A percentile compares a stretch with the other conserved stretches of the same genome.
These are phyloP conservation scores for Caenorhabditis uteleia DNA, from an alignment of 2,888 invertebrate species.

Conservation along the genomic window DNA sequence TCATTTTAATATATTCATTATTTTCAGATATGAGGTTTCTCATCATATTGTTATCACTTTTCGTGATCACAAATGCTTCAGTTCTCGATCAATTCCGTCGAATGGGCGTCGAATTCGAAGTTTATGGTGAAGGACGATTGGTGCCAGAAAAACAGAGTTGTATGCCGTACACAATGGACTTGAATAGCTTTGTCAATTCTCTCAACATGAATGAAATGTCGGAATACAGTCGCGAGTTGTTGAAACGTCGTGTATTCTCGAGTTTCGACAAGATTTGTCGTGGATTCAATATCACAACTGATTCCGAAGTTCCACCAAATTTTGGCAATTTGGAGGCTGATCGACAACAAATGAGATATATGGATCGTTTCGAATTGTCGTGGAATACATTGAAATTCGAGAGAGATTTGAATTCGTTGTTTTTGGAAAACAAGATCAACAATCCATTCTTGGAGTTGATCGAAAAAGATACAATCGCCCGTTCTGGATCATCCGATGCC, in stretches of 20 bases:
- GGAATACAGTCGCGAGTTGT: conserved; percentile 35
- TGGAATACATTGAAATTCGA: conserved; percentile 50
- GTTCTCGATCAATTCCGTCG: conserved; percentile 41
- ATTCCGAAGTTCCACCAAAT: conserved; percentile 10
- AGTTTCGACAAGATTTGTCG: conserved; percentile 43
- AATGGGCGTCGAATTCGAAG: conserved; percentile 48
- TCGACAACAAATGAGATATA: conserved; percentile 32
- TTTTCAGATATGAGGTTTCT: background rate
- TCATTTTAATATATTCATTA: too few species aligned
- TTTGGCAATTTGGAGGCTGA: conserved; percentile 16
- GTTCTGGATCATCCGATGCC: conserved; percentile 17
- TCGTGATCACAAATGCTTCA: conserved; percentile 5
- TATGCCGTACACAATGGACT: conserved; percentile 39
- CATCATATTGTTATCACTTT: background rate
- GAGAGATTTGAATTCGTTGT: conserved; percentile 45
- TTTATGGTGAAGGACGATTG: conserved; percentile 44
- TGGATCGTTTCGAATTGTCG: conserved; percentile 42
- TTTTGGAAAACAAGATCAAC: conserved; percentile 48
- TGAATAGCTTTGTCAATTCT: conserved; percentile 37
- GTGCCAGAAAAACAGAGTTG: conserved; percentile 44
- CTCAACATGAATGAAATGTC: conserved; percentile 45
- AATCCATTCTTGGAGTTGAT: conserved; percentile 36
- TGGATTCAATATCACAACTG: conserved; percentile 30
- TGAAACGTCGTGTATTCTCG: conserved; percentile 37
- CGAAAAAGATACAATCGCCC: conserved; percentile 20